Base-by-base conservation (phyloP, 2,797 vertebrate species). In the Danio tinwini region DNA sequence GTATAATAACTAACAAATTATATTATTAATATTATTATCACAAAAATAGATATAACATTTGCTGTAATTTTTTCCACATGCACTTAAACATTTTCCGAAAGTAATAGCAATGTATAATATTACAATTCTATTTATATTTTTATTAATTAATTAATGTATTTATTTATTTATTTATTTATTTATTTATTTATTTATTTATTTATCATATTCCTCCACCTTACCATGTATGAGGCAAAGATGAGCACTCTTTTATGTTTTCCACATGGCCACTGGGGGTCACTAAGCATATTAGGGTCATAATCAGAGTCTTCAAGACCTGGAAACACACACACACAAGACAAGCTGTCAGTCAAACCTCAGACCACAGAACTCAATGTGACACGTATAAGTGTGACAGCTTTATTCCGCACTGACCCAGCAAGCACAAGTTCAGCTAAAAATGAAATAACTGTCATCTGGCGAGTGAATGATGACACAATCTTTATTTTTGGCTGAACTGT, bases 211-310 rank as follows among this genome's bases (percentile, higher is more conserved):
- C 29, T 29, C 39, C 55, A 29, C 81, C 91, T 94, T 89, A 98
- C 98, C 97, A 98, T 96, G 79, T 99, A 98, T 0, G 97, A 99
- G 0, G 96, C 95, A 74, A 99, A 99, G 90, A 96, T 97, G 69
- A 99, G 96, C 75, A 99, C 98, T 29, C 98, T 93, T 89, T 98
- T 99, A 87, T 99, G 97, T 87, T 98, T 96, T 82, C 98, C 97
- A 62, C 97, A 98, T n/a, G 97, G 97, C 98, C 98, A 99, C 82
- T 96, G 97, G 0, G 97, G 98, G 88, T 99, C 97, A 42, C 97
- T 98, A 85, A 99, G 94, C 78, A 99, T 91, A 91, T 98, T 92
- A 6, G 98, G 97, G 83, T 99, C 96, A 21, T 99, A 99, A 64
- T 99, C 97, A 0, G 81, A 13, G 17, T 98, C 98, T 49, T 95